Percentiles rank a stretch among this genome's conserved stretches.
Evolutionary conservation across 2,113 vertebrate genomes (phyloP).

Genomic region (Brachionichthys hirsutus): DNA sequence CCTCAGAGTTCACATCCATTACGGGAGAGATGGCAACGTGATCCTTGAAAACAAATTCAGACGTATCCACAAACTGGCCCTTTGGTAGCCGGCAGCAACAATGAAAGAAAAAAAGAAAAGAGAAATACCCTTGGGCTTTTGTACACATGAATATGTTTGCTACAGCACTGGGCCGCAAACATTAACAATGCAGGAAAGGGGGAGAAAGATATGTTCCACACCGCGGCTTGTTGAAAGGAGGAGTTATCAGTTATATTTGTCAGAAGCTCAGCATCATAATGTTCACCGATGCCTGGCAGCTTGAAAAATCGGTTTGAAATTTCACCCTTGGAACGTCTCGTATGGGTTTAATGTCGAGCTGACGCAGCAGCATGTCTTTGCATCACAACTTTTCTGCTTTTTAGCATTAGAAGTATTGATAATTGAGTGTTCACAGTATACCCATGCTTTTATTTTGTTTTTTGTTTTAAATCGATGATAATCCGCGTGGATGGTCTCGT

Average conservation of each 20-base stretch:
- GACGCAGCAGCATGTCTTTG: background rate
- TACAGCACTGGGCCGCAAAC: conserved; percentile 45
- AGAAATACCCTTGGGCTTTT: conserved; percentile 64
- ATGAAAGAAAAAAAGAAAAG: conserved; percentile 58
- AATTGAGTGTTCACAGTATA: background rate
- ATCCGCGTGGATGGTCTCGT: no score
- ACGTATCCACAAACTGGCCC: conserved; percentile 57
- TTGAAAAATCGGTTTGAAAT: conserved; percentile 17
- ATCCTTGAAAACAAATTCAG: conserved; percentile 65
- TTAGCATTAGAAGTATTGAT: background rate
- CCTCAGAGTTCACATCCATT: conserved; percentile 55
- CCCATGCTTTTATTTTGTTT: no score
- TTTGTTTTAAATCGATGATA: no score
- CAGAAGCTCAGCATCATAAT: conserved; percentile 22
- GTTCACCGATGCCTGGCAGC: conserved; percentile 28
- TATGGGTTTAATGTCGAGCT: no score
- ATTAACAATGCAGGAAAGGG: conserved; percentile 49
- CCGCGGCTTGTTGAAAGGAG: conserved; percentile 51
- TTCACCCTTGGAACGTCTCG: no score
- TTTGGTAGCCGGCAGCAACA: conserved; percentile 46
- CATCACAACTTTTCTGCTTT: background rate
- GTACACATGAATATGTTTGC: conserved; percentile 48
- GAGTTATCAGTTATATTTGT: conserved; percentile 48
- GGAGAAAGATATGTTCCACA: conserved; percentile 47
- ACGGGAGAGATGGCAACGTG: conserved; percentile 39